Evolutionary conservation across 2,888 invertebrate genomes (phyloP), one percentile per base, ranked within the genome.

Genomic region (Stenodema calcarata): DNA sequence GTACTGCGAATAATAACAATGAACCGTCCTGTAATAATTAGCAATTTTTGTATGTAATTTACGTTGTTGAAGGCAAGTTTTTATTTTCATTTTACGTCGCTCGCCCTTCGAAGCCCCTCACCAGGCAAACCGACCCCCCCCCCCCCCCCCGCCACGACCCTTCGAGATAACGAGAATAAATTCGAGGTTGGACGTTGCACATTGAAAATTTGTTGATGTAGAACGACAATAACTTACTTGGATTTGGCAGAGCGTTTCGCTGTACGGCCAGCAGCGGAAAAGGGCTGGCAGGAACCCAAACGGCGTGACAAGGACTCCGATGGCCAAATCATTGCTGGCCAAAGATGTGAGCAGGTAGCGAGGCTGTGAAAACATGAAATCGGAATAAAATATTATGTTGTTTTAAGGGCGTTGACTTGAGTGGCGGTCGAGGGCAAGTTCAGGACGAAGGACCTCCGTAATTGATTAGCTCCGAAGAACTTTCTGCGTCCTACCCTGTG

Each of bases 231-330:
- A 14, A 73, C 90, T 93, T 92, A 96, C 96, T 95, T 97, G 97
- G 91, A 97, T 96, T 92, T 96, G 96, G 92, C 97, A 97, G 91
- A 96, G 95, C 90, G 96, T 94, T 92, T 96, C 96, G 86, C 96
- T 96, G 92, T 96, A 97, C 47, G 97, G 97, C 96, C 97, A 97
- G 91, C 97, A 97, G 91, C 95, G 95, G 90, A 96, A 95, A 89
- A 97, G 92, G 54, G 96, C 95, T 30, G 97, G 96, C 89, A 96
- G 92, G 88, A 97, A 93, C 87, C 96, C 96, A 90, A 96, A 96
- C 35, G 96, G 96, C 82, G 96, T 96, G 90, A 97, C 96, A 90
- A 97, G 93, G 89, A 96, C 93, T 75, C 97, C 97, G 91, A 96
- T 96, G 90, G 96, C 96, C 89, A 97, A 93, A 91, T 97, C 96